A percentile compares a stretch with the other conserved stretches of the same genome.
phyloP scores from a whole-genome alignment of 2,113 vertebrate genomes.

The Willisornis vidua region DNA sequence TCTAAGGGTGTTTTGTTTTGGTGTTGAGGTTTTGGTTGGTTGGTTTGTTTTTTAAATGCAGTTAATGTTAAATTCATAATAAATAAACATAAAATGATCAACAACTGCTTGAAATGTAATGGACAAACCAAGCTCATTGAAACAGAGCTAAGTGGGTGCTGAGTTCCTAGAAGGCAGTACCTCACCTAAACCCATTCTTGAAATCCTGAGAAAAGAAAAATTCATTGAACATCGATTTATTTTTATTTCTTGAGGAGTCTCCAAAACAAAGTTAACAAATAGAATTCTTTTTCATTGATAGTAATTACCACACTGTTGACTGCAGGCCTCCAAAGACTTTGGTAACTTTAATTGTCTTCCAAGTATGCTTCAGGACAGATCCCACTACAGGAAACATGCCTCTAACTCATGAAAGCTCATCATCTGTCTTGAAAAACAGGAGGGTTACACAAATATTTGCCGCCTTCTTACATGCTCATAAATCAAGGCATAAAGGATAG shows the following conservation, averaged over 20 bases:
- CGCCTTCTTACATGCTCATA: not conserved
- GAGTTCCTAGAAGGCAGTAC: constrained; percentile 10
- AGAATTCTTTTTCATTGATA: not conserved
- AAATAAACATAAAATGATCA: constrained; percentile 2
- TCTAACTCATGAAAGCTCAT: not conserved
- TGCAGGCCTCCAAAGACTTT: not conserved
- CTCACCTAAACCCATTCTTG: constrained; percentile 14
- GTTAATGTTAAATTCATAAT: not conserved
- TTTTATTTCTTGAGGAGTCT: not conserved
- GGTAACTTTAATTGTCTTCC: not conserved
- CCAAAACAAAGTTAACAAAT: not conserved
- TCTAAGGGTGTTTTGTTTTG: not conserved
- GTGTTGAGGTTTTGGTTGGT: not conserved
- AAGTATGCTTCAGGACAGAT: not conserved
- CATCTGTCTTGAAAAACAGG: not conserved
- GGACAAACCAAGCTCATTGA: not conserved
- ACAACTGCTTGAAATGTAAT: not conserved
- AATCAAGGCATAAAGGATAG: not conserved
- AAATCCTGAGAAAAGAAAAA: constrained; percentile 26
- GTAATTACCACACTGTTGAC: not conserved
- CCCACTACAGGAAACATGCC: not conserved
- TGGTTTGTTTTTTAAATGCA: not conserved
- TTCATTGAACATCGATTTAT: not conserved
- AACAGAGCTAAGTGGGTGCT: not conserved
- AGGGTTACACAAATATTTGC: not conserved